A percentile compares a stretch with the other conserved stretches of the same genome.
These are phyloP conservation scores for Molorchus minor DNA, from an alignment of 2,888 invertebrate genomes.

Conservation along the genomic window DNA sequence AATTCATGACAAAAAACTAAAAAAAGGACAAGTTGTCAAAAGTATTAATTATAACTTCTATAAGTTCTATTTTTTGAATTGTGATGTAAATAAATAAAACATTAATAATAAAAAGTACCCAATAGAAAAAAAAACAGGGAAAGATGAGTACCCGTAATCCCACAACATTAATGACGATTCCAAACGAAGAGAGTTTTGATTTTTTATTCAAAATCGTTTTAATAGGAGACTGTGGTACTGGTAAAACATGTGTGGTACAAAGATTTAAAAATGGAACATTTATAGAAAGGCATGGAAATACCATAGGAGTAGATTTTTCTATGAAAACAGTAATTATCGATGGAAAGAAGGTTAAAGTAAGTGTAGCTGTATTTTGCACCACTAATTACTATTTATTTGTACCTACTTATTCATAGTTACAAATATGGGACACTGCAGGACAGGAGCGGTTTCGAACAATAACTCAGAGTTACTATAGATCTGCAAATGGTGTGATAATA, in stretches of 20 bases:
- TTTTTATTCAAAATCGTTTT: conserved; percentile 95
- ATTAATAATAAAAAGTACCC: not conserved
- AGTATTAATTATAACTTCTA: not conserved
- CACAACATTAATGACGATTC: conserved; percentile 77
- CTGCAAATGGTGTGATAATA: conserved; percentile 96
- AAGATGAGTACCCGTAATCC: conserved; percentile 80
- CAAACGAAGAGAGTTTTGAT: conserved; percentile 85
- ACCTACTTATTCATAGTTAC: conserved; percentile 70
- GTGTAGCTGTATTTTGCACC: not conserved
- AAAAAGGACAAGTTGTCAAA: too few relatives aligned
- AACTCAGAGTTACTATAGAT: conserved; percentile 96
- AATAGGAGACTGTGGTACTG: conserved; percentile 90
- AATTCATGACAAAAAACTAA: too few relatives aligned
- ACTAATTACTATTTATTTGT: not conserved
- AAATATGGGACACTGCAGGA: conserved; percentile 98
- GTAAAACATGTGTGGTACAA: conserved; percentile 96
- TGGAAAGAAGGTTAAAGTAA: conserved; percentile 93
- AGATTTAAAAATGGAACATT: conserved; percentile 95
- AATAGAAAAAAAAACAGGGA: conserved; percentile 36
- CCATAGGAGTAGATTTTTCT: conserved; percentile 97
- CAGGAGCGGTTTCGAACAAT: conserved; percentile 97
- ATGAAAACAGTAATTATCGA: conserved; percentile 97
- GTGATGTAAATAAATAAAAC: not conserved
- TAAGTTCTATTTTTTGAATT: not conserved
- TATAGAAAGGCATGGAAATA: conserved; percentile 94